phyloP scores from a whole-genome alignment of 2,888 invertebrate genomes.

The Lobophora halterata region DNA sequence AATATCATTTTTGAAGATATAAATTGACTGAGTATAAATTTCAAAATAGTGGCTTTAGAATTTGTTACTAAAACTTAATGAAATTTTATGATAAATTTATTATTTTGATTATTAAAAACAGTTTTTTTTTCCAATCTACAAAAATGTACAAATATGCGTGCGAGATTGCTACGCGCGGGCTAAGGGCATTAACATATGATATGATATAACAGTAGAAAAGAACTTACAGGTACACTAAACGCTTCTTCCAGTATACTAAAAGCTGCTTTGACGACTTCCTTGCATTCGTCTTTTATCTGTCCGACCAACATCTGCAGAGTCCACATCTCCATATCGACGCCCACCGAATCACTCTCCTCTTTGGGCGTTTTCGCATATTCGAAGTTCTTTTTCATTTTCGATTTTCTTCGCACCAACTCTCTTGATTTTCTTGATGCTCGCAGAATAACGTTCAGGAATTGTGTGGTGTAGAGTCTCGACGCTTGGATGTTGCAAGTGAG shows the following conservation, averaged over 20 bases:
- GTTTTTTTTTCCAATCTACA: too few species aligned
- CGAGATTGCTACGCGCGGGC: too few species aligned
- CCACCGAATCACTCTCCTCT: constrained; percentile 46
- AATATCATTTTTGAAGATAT: too few species aligned
- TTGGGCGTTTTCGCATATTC: constrained; percentile 52
- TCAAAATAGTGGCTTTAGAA: too few species aligned
- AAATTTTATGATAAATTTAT: too few species aligned
- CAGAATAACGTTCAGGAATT: constrained; percentile 92
- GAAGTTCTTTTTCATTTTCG: constrained; percentile 62
- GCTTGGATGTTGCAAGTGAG: constrained; percentile 80
- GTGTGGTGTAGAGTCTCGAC: constrained; percentile 91
- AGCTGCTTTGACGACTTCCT: constrained; percentile 89
- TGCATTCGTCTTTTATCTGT: constrained; percentile 92
- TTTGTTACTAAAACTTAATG: too few species aligned
- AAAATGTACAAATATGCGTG: too few species aligned
- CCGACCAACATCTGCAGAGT: constrained; percentile 91
- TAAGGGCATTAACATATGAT: too few species aligned
- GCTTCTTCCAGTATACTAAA: constrained; percentile 94
- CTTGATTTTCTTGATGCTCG: constrained; percentile 82
- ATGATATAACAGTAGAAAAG: too few species aligned
- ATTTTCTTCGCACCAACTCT: constrained; percentile 65
- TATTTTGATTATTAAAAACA: too few species aligned
- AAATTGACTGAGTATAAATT: too few species aligned
- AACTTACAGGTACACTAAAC: constrained; percentile 90
- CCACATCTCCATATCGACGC: constrained; percentile 90